A percentile compares a stretch with the other conserved stretches of the same genome.
Evolutionary conservation across 2,113 vertebrate species (phyloP).

Genomic region (Apaloderma vittatum): DNA sequence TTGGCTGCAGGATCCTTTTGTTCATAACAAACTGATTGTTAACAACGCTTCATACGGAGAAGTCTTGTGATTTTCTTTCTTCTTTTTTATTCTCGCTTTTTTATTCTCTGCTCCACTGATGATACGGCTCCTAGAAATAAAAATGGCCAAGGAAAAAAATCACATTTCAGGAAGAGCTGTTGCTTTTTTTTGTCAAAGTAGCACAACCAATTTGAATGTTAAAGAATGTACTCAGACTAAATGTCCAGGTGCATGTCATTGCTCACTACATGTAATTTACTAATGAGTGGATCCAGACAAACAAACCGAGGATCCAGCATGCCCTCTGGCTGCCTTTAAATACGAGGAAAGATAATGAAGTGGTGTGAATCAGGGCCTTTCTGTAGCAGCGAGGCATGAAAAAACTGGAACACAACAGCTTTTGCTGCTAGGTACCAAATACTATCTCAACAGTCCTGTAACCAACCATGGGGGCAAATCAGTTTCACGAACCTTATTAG

Average conservation of each 20-base stretch:
- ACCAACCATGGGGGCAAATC: background rate
- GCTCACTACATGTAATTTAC: constrained; percentile 10
- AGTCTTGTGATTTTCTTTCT: background rate
- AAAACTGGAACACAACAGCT: background rate
- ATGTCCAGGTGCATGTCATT: constrained; percentile 24
- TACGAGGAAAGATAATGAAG: constrained; percentile 41
- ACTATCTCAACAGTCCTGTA: constrained; percentile 9
- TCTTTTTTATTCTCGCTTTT: background rate
- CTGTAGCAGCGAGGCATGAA: constrained; percentile 15
- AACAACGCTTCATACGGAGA: background rate
- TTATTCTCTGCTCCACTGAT: background rate
- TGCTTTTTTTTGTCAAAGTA: background rate
- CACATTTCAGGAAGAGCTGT: background rate
- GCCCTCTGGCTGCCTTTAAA: constrained; percentile 61
- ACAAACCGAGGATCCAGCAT: constrained; percentile 52
- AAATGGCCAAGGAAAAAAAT: background rate
- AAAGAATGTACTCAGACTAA: background rate
- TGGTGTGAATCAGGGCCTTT: constrained; percentile 42
- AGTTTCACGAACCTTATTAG: constrained; percentile 41
- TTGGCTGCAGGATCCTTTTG: background rate
- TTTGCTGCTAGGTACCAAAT: constrained; percentile 39
- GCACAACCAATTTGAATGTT: background rate
- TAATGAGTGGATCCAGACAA: constrained; percentile 60
- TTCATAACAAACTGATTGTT: background rate
- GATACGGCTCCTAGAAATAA: background rate